Percentiles rank a stretch among this genome's conserved stretches.
These are phyloP conservation scores for Sula dactylatra DNA, from an alignment of 2,113 vertebrate genomes.

Conservation along the genomic window DNA sequence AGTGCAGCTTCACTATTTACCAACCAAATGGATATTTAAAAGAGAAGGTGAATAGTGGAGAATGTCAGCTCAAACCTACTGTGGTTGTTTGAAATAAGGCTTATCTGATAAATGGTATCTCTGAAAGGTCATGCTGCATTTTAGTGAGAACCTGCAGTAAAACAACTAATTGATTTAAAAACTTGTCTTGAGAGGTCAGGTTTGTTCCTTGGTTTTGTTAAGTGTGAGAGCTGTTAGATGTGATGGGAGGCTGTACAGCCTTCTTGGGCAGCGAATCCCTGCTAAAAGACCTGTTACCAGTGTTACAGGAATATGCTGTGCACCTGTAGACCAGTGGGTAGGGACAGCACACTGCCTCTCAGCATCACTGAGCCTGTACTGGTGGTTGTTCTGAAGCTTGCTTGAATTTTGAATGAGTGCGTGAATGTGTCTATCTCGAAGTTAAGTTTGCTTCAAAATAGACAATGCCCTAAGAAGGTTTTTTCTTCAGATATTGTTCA, in stretches of 20 bases:
- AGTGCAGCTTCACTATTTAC: neutral
- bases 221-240: neutral
- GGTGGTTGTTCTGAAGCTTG: neutral
- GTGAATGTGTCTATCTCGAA: neutral
- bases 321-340: neutral
- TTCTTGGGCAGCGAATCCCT: neutral
- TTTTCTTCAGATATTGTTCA: neutral
- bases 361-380: neutral
- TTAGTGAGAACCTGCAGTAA: neutral
- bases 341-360: neutral
- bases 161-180: neutral
- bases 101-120: neutral
- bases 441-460: conserved; percentile 14
- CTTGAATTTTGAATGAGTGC: neutral
- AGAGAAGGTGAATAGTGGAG: neutral
- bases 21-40: neutral
- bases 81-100: neutral
- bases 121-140: neutral
- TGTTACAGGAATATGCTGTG: neutral
- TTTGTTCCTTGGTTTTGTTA: neutral
- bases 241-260: neutral
- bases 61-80: neutral
- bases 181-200: neutral
- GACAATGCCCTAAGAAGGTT: neutral
- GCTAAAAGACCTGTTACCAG: neutral